Evolutionary conservation across 1,140 invertebrate species (phyloP).

Genomic region (Dinothrombium tinctorium): DNA sequence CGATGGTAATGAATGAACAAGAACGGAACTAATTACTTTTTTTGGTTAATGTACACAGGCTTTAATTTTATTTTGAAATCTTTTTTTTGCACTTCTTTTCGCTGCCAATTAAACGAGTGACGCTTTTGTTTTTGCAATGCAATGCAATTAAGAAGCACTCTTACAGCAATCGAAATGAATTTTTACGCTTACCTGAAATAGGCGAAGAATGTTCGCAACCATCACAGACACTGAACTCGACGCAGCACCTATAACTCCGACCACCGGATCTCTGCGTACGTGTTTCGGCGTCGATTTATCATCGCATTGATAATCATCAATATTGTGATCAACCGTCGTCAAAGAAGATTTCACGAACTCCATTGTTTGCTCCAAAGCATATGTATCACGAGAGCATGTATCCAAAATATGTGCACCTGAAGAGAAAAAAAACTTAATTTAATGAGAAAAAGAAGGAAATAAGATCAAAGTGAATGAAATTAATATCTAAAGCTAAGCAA

Average conservation of each 20-base stretch:
- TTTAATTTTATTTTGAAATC: too few species aligned
- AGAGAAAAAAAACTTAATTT: too few species aligned
- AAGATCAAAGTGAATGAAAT: too few species aligned
- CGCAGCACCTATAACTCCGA: slow-evolving; percentile 38
- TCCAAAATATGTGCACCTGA: slow-evolving; percentile 45
- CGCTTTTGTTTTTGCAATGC: too few species aligned
- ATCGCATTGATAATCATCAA: slow-evolving; percentile 37
- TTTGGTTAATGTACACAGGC: too few species aligned
- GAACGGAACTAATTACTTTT: too few species aligned
- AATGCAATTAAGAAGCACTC: too few species aligned
- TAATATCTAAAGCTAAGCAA: too few species aligned
- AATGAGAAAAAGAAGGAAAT: not conserved
- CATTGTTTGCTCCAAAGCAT: slow-evolving; percentile 52
- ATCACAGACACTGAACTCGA: slow-evolving; percentile 31
- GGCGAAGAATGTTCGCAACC: slow-evolving; percentile 29
- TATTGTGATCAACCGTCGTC: slow-evolving; percentile 25
- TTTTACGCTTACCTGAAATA: slow-evolving; percentile 23
- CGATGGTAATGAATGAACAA: too few species aligned
- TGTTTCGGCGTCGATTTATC: slow-evolving; percentile 39
- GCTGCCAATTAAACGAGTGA: too few species aligned
- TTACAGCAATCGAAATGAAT: too few species aligned
- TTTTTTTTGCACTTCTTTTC: too few species aligned
- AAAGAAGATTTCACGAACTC: slow-evolving; percentile 43
- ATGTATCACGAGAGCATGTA: slow-evolving; percentile 51
- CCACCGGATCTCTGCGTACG: slow-evolving; percentile 55